Conservation (phyloP, 2,888 invertebrate species). For the Pocota personata region DNA sequence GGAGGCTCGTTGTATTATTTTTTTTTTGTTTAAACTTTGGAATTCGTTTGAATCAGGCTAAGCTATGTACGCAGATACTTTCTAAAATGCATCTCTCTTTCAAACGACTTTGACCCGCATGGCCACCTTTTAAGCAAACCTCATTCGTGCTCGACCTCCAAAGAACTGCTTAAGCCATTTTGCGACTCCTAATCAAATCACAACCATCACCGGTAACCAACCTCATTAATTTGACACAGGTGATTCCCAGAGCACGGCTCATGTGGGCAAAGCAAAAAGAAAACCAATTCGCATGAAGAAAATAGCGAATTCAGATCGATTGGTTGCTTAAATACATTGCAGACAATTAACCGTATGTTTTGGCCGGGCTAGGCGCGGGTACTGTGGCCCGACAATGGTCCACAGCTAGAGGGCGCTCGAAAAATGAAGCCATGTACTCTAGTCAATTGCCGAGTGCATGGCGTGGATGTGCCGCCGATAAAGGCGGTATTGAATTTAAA, state of each 20-base stretch:
- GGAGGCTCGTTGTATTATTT: not conserved
- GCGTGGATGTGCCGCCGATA: conserved; percentile 67
- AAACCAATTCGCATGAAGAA: not conserved
- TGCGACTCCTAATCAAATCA: not conserved
- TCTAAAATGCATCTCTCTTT: not conserved
- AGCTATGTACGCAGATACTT: too few relatives aligned
- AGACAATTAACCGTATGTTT: conserved; percentile 35
- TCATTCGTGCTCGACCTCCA: conserved; percentile 1
- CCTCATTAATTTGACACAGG: conserved; percentile 49
- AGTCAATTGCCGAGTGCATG: conserved; percentile 39
- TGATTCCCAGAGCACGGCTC: conserved; percentile 18
- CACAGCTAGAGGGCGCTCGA: conserved; percentile 62
- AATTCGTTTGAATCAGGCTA: too few relatives aligned
- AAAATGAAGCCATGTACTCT: conserved; percentile 27
- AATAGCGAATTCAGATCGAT: conserved; percentile 48
- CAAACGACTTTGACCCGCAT: not conserved
- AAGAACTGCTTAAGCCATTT: not conserved
- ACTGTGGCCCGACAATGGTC: conserved; percentile 40
- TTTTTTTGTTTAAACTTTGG: not conserved
- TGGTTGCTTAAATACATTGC: conserved; percentile 39
- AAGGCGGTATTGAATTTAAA: conserved; percentile 71
- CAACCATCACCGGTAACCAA: conserved; percentile 19
- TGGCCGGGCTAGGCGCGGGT: not conserved
- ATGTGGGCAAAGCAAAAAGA: not conserved
- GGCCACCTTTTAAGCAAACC: not conserved